Evolutionary conservation across 1,140 invertebrate species (phyloP), one percentile per base, ranked within the genome.

Genomic region (Schlechtendalia chinensis): DNA sequence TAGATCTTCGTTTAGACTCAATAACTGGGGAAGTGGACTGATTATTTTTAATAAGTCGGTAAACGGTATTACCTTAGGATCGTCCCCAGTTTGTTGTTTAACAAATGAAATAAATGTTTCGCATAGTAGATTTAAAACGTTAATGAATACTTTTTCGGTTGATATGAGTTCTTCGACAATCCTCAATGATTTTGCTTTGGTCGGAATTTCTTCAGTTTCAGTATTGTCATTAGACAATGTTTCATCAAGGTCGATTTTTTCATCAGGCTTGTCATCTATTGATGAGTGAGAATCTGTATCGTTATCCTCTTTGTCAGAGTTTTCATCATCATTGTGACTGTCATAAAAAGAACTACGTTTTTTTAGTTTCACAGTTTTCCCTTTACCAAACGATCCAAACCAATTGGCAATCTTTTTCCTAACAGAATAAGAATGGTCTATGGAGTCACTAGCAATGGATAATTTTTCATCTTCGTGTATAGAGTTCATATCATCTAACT

Each of bases 131-230:
- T 88, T 89, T 22, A 93, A 85, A 82, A 90, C 89, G 85, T 90
- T 88, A 14, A 93, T 90, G 86, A 92, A 93, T 74, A 89, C 89
- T 83, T 88, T 87, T 85, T 93, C 92, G 0, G 92, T 92, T 10
- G 89, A 89, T 82, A 90, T 86, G 53, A 93, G 87, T 86, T 93
- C 92, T 83, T 89, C 85, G 5, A 91, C 92, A 59, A 92, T 90
- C 53, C 87, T 88, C 82, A 87, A 87, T 4, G 87, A 86, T 80
- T 88, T 88, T 79, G 85, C 86, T 61, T 85, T 85, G 67, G 85
- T 86, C 24, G 83, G 84, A 47, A 86, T 84, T 16, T 82, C 74
- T 16, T 65, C 75, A 80, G 82, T 82, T 58, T 83, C 84, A 47
- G 82, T 82, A 8, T 67, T 53, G 0, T 80, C 71, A 11, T 83